These are phyloP conservation scores for Acleris literana DNA, from an alignment of 2,888 invertebrate species.

Conservation along the genomic window DNA sequence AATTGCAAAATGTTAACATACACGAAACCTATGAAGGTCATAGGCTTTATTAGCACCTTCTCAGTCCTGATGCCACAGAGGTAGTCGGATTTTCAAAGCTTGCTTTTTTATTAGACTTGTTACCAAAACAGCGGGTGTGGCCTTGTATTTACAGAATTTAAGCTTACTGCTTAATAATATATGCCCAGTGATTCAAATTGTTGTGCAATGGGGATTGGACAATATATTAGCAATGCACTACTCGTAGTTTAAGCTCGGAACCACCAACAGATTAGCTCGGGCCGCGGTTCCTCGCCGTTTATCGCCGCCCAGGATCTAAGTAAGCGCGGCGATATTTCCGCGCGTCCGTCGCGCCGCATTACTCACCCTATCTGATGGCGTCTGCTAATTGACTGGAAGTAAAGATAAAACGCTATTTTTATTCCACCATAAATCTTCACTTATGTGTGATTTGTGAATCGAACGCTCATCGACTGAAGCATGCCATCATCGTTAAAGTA, in stretches of 20 bases:
- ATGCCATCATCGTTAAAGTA: conserved; percentile 18
- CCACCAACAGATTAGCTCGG: conserved; percentile 7
- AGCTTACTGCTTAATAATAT: no score
- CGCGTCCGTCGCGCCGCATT: conserved; percentile 53
- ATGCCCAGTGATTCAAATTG: no score
- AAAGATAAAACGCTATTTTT: conserved; percentile 76
- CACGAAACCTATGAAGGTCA: no score
- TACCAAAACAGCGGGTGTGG: no score
- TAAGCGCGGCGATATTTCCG: conserved; percentile 28
- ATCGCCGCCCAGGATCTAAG: conserved; percentile 19
- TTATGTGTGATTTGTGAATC: conserved; percentile 47
- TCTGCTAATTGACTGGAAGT: conserved; percentile 82
- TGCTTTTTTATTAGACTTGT: no score
- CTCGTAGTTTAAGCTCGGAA: background rate
- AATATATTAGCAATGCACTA: background rate
- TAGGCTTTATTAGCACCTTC: no score
- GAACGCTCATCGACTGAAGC: conserved; percentile 32
- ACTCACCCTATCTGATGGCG: conserved; percentile 78
- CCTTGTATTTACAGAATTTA: no score
- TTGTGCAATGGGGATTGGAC: no score
- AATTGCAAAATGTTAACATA: no score
- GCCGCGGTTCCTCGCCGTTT: conserved; percentile 13
- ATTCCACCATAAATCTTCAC: conserved; percentile 63
- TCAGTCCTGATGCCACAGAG: no score
- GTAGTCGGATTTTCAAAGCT: no score